phyloP scores from a whole-genome alignment of 2,888 invertebrate species.

The Drosophila suboccidentalis region DNA sequence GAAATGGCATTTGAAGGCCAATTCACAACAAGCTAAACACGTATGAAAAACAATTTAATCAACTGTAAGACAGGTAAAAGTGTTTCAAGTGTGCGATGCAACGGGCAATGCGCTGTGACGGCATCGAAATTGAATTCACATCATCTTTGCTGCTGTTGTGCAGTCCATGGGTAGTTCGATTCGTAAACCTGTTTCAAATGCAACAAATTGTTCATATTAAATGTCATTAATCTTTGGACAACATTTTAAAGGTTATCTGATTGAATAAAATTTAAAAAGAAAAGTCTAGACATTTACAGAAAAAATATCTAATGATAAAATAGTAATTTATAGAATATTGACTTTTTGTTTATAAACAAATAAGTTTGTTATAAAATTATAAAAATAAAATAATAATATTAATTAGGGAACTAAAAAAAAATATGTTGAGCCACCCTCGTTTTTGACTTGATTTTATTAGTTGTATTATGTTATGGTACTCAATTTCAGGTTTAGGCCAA shows the following conservation, averaged over 20 bases:
- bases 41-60: slow-evolving; percentile 47
- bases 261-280: not conserved
- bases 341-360: too few species aligned
- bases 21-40: slow-evolving; percentile 5
- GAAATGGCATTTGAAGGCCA: slow-evolving; percentile 61
- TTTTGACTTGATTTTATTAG: slow-evolving; percentile 7
- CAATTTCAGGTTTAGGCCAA: slow-evolving; percentile 64
- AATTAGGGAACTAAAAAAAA: too few species aligned
- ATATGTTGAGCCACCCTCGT: slow-evolving; percentile 2
- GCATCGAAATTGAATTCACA: slow-evolving; percentile 37
- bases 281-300: not conserved
- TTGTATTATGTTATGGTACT: slow-evolving; percentile 42
- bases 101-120: slow-evolving; percentile 23
- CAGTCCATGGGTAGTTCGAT: slow-evolving; percentile 22
- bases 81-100: slow-evolving; percentile 65
- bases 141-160: slow-evolving; percentile 10
- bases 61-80: slow-evolving; percentile 29
- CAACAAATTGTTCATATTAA: slow-evolving; percentile 5
- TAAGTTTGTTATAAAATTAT: too few species aligned
- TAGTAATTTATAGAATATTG: too few species aligned
- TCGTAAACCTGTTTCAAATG: slow-evolving; percentile 4
- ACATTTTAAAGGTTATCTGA: not conserved
- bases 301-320: too few species aligned
- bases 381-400: too few species aligned
- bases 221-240: not conserved